Conservation (phyloP, 2,888 invertebrate species). For the Habroteleia sp. region DNA sequence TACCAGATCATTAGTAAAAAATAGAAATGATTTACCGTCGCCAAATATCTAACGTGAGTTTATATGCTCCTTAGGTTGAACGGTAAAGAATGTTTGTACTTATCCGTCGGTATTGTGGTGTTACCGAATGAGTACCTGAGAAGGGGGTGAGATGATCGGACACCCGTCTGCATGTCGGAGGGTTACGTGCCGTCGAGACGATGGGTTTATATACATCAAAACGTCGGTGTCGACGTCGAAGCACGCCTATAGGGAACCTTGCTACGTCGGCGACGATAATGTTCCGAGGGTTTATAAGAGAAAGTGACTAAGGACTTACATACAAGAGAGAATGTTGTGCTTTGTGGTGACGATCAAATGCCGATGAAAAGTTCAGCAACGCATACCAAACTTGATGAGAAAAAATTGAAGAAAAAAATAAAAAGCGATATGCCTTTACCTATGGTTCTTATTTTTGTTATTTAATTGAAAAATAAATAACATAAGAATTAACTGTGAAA, state of each 20-base stretch:
- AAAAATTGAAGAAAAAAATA: conserved; percentile 24
- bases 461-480: conserved; percentile 42
- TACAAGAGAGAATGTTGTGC: conserved; percentile 45
- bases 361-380: conserved; percentile 58
- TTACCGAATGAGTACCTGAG: conserved; percentile 61
- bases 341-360: conserved; percentile 57
- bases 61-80: conserved; percentile 27
- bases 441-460: conserved; percentile 1
- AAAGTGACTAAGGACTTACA: conserved; percentile 60
- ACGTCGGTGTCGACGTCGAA: conserved; percentile 54
- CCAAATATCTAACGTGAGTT: conserved; percentile 36
- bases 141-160: conserved; percentile 61
- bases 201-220: conserved; percentile 57
- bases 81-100: conserved; percentile 59
- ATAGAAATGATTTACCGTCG: conserved; percentile 30
- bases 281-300: conserved; percentile 56
- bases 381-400: conserved; percentile 46
- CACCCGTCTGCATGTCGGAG: conserved; percentile 52
- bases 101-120: conserved; percentile 65
- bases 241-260: conserved; percentile 53
- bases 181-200: conserved; percentile 61
- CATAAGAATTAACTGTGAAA: conserved; percentile 41
- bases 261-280: conserved; percentile 61
- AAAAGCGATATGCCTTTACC: conserved; percentile 15
- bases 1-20: conserved; percentile 1